These are phyloP conservation scores for Plagodis dolabraria DNA, from an alignment of 2,888 invertebrate genomes.

Conservation along the genomic window DNA sequence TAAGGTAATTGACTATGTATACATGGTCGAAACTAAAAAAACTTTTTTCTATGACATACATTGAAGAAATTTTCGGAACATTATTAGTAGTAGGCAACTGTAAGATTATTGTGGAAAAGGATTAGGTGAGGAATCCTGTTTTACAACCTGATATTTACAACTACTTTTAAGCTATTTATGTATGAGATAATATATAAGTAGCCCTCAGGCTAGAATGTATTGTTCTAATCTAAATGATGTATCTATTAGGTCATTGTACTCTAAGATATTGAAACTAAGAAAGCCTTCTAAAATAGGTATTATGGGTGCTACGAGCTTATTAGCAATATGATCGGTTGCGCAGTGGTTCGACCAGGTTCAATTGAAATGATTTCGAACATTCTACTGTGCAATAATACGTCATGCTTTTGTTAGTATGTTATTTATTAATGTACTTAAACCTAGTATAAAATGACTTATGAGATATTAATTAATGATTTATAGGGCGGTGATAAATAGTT, in stretches of 20 bases:
- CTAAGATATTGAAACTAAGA: slow-evolving; percentile 3
- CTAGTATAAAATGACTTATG: neutral
- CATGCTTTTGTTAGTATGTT: slow-evolving; percentile 29
- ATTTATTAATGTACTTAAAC: neutral
- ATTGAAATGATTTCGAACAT: slow-evolving; percentile 1
- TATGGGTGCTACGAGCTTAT: slow-evolving; percentile 4
- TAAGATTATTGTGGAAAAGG: too few species aligned
- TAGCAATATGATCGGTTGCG: slow-evolving; percentile 4
- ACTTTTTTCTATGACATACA: too few species aligned
- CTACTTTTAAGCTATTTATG: neutral
- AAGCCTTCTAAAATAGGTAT: neutral
- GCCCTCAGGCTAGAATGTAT: neutral
- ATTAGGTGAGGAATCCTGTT: too few species aligned
- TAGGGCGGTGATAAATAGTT: too few species aligned
- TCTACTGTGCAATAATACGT: slow-evolving; percentile 18
- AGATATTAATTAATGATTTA: too few species aligned
- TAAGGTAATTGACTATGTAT: too few species aligned
- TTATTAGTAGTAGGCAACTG: too few species aligned
- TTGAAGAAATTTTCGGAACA: too few species aligned
- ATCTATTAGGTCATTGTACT: slow-evolving; percentile 2
- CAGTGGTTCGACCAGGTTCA: neutral
- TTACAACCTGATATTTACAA: neutral
- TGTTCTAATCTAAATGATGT: slow-evolving; percentile 5
- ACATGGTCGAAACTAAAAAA: too few species aligned
- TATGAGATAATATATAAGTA: neutral